Conservation (phyloP, 1,140 invertebrate genomes). For the Rhyzopertha dominica region DNA sequence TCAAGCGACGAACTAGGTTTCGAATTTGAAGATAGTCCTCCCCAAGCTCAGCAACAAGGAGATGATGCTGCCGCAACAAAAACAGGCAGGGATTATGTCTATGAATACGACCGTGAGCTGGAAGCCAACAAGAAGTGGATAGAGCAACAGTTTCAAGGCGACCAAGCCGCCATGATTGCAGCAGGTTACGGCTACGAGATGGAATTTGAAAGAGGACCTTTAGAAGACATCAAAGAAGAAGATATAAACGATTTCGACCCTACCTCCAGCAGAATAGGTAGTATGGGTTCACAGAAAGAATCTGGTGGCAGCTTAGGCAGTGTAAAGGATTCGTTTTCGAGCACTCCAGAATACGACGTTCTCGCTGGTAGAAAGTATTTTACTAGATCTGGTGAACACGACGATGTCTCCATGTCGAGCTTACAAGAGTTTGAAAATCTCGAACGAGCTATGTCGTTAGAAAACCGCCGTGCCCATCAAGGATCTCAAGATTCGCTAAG, state of each 20-base stretch:
- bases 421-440: conserved; percentile 91
- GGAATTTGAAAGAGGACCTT: conserved; percentile 64
- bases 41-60: conserved; percentile 46
- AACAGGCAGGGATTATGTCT: conserved; percentile 45
- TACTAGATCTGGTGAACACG: conserved; percentile 74
- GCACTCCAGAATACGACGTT: conserved; percentile 81
- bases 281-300: conserved; percentile 74
- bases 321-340: conserved; percentile 69
- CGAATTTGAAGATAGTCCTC: conserved; percentile 71
- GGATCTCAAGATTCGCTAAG: conserved; percentile 69
- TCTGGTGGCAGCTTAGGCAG: conserved; percentile 73
- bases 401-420: conserved; percentile 86
- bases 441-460: conserved; percentile 71
- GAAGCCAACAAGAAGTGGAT: conserved; percentile 82
- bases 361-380: conserved; percentile 73
- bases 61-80: conserved; percentile 49
- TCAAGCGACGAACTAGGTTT: conserved; percentile 62
- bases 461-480: conserved; percentile 56
- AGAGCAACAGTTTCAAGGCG: conserved; percentile 76
- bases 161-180: conserved; percentile 57
- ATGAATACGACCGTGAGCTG: conserved; percentile 51
- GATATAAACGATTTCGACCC: conserved; percentile 79
- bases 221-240: conserved; percentile 89
- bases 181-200: conserved; percentile 66
- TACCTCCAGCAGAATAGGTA: conserved; percentile 69